These are phyloP conservation scores for Malaclemys terrapin DNA, from an alignment of 2,113 vertebrate species.

Conservation along the genomic window DNA sequence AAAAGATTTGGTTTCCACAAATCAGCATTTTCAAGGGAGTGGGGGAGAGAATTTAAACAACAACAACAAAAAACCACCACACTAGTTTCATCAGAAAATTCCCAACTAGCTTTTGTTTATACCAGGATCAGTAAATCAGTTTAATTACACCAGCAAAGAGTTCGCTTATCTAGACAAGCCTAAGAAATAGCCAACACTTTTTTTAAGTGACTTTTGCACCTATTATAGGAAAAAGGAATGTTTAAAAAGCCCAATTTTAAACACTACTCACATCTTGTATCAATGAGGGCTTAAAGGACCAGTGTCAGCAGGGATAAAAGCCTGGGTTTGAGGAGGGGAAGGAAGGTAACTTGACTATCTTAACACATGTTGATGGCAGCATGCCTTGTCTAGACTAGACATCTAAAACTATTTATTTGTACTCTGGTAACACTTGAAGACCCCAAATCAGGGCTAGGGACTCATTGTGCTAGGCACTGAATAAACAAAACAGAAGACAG, in stretches of 20 bases:
- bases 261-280: neutral
- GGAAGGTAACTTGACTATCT: neutral
- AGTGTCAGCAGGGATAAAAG: neutral
- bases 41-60: too few species aligned
- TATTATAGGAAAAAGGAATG: neutral
- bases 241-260: neutral
- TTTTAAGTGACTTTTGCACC: neutral
- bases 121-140: neutral
- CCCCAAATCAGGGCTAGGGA: neutral
- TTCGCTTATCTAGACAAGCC: neutral
- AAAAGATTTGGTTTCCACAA: neutral
- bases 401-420: rapidly evolving
- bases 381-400: neutral
- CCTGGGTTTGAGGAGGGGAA: neutral
- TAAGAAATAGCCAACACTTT: neutral
- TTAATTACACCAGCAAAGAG: neutral
- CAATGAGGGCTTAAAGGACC: neutral
- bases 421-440: rapidly evolving
- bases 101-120: neutral
- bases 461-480: neutral
- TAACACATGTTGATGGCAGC: neutral
- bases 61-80: too few species aligned
- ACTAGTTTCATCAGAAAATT: too few species aligned
- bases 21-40: neutral
- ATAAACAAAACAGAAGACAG: neutral